phyloP scores from a whole-genome alignment of 1,140 invertebrate species.

The Drosophila suzukii region DNA sequence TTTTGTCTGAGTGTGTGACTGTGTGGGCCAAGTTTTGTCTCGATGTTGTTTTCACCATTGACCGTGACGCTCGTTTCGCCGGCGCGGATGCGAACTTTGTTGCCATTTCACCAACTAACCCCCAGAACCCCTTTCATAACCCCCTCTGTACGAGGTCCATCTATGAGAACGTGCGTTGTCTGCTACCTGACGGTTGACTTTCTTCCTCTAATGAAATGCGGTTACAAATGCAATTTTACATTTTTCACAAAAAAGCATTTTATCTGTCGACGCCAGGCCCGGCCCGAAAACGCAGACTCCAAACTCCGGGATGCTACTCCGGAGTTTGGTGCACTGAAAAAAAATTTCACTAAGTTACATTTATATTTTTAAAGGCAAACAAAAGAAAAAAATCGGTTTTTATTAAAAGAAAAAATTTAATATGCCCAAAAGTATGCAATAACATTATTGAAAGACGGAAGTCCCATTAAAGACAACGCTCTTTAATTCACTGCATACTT shows the following conservation, averaged over 20 bases:
- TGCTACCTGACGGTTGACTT: slow-evolving; percentile 77
- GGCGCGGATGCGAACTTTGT: slow-evolving; percentile 63
- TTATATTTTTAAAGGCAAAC: too few relatives aligned
- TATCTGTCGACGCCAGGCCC: slow-evolving; percentile 77
- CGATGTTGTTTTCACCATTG: slow-evolving; percentile 59
- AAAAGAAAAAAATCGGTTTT: too few relatives aligned
- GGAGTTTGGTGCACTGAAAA: slow-evolving; percentile 1
- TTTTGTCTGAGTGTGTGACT: slow-evolving; percentile 9
- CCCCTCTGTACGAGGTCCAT: background rate
- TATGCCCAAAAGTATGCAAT: too few relatives aligned
- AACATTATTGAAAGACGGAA: too few relatives aligned
- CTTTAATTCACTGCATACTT: background rate
- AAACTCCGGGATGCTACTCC: slow-evolving; percentile 22
- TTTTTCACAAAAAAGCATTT: slow-evolving; percentile 78
- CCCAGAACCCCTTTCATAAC: background rate
- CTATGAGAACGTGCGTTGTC: slow-evolving; percentile 44
- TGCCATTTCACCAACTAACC: slow-evolving; percentile 31
- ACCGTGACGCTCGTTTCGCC: slow-evolving; percentile 68
- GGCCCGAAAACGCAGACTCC: slow-evolving; percentile 45
- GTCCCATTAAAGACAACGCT: too few relatives aligned
- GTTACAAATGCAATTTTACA: slow-evolving; percentile 81
- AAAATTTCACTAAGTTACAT: background rate
- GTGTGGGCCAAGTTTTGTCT: slow-evolving; percentile 19
- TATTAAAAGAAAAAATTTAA: too few relatives aligned
- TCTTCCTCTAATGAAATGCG: slow-evolving; percentile 81